Evolutionary conservation across 2,797 vertebrate species (phyloP), one percentile per base, ranked within the genome.

Genomic region (Crocodylus rhombifer): DNA sequence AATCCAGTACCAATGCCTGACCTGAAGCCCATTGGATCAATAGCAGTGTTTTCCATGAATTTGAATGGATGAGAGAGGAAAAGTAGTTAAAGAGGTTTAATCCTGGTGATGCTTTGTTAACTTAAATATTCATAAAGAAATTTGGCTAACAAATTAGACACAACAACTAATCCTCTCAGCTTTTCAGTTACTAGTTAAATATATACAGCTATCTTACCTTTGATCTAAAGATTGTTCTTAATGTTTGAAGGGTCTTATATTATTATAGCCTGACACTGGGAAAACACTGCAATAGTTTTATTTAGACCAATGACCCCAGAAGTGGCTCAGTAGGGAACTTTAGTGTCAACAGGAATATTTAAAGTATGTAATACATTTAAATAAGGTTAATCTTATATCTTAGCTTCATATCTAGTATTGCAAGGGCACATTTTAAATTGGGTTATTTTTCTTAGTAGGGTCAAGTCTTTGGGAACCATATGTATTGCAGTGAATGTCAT

Each of bases 101-200:
- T 33, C 64, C 28, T 33, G 60, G 20, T 79, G 57, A 14, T 25
- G 86, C 28, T 65, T 86, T 58, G 5, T 71, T 23, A 30, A 13
- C 5, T 20, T 67, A 0, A 0, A 69, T 26, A 6, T 21, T 14
- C 11, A n/a, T 88, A 23, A 51, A 51, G 42, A 51, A 51, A 9
- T 16, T 21, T 51, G 28, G 88, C 42, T 42, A 83, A 23, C 58
- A 55, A 71, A 62, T 14, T 78, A 60, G 60, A 61, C 42, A 51
- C 10, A 51, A 11, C 42, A 51, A 51, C 10, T 51, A 51, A 51
- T 51, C 42, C 42, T 51, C 42, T 10, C 42, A 51, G 42, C 42
- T 51, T 51, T 51, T 51, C 42, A 51, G 10, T 51, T 51, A 51
- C 42, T 51, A 51, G 42, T 51, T 51, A 51, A 51, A 51, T 9